Base-by-base conservation (phyloP, 1,140 invertebrate genomes). In the Ectropis grisescens region DNA sequence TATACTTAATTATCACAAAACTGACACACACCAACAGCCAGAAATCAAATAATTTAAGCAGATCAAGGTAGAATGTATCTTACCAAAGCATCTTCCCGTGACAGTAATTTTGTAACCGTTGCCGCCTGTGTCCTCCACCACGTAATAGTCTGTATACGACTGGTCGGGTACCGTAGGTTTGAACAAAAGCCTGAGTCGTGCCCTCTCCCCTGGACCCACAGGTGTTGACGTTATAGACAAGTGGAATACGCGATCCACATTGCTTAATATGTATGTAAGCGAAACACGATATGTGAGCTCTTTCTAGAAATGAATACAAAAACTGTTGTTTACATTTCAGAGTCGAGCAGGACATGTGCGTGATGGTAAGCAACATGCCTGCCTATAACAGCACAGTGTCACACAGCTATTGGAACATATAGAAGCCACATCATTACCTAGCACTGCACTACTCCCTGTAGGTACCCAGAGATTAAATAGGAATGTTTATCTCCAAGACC, bases 21-120 rank as follows among this genome's bases (percentile, higher is more conserved):
- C n/a, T n/a, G n/a, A n/a, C n/a, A n/a, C n/a, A n/a, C n/a, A n/a
- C n/a, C n/a, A n/a, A n/a, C n/a, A n/a, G n/a, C n/a, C n/a, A n/a
- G n/a, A n/a, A n/a, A n/a, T n/a, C n/a, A n/a, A n/a, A n/a, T n/a
- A n/a, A n/a, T n/a, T n/a, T n/a, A 19, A 19, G 16, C 16, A 19
- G 16, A 19, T 19, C 3, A 19, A 19, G n/a, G n/a, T 4, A 19
- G 16, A 4, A 4, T 19, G 16, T 19, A n/a, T 19, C 47, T 64
- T 37, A 78, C 75, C 75, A 37, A 57, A 70, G 33, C 64, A 67
- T 43, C 55, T 68, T 26, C 75, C 75, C 15, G 50, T 64, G n/a
- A 71, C 46, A 16, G 66, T 75, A 14, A 80, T 34, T 40, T 59
- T 56, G 22, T 66, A 71, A 35, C 37, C 46, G 46, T 67, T 67